phyloP scores from a whole-genome alignment of 1,140 invertebrate species.

The Panonychus citri region DNA sequence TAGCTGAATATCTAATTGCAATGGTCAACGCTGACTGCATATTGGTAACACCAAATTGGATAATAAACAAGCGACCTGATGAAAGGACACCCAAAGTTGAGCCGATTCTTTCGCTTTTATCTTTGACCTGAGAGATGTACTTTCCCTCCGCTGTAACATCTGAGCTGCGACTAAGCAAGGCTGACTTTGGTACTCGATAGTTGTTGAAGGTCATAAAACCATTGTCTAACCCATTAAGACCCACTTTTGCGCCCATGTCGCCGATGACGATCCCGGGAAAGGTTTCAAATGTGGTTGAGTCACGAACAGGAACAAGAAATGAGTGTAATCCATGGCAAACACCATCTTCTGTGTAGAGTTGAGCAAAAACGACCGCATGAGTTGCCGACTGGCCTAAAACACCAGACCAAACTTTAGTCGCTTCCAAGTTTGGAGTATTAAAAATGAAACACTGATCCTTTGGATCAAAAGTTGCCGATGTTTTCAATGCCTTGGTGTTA shows the following conservation, averaged over 20 bases:
- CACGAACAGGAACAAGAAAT: conserved; percentile 55
- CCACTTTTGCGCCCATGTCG: conserved; percentile 71
- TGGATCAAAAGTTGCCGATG: conserved; percentile 63
- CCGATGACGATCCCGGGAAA: conserved; percentile 50
- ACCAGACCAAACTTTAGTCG: conserved; percentile 83
- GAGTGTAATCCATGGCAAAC: conserved; percentile 58
- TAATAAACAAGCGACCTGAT: conserved; percentile 43
- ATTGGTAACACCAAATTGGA: conserved; percentile 41
- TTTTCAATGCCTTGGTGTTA: conserved; percentile 70
- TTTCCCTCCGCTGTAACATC: conserved; percentile 60
- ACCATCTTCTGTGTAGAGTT: conserved; percentile 53
- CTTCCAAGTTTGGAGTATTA: conserved; percentile 74
- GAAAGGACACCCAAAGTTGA: conserved; percentile 51
- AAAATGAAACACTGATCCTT: conserved; percentile 49
- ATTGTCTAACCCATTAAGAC: conserved; percentile 70
- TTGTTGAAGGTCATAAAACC: conserved; percentile 68
- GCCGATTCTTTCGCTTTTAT: conserved; percentile 7
- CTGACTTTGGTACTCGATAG: conserved; percentile 52
- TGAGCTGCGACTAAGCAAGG: conserved; percentile 59
- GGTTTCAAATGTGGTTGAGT: conserved; percentile 43
- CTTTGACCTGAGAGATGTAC: conserved; percentile 35
- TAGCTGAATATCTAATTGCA: conserved; percentile 66
- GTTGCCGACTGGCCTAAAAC: conserved; percentile 67
- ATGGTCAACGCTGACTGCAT: conserved; percentile 49
- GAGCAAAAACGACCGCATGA: conserved; percentile 51